Base-by-base conservation (phyloP, 37 sponge, comb jelly and placozoan species). In the Bolinopsis microptera region DNA sequence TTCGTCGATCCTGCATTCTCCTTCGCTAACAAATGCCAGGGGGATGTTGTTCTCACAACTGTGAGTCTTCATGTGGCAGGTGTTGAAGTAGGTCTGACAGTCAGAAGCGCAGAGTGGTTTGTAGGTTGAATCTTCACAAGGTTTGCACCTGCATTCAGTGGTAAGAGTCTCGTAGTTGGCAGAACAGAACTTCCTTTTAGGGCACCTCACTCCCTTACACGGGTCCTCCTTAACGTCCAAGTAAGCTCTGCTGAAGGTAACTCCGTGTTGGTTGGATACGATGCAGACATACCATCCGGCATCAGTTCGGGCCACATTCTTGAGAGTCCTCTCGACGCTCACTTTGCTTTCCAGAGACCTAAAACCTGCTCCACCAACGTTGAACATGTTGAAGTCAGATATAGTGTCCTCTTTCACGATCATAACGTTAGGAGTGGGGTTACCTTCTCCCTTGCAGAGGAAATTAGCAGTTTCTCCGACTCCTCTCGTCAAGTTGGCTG, bases 81-180 rank as follows among this genome's bases (percentile, higher is more conserved):
- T 39, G 68, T 69, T 69, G 32, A 90, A 34, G 34, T 93, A 93
- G 61, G 93, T 83, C 40, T 41, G 32, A 38, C 39, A 61, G 18
- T 93, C 93, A 35, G 93, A 8, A 0, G 90, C 93, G 23, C 93
- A 93, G 34, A 93, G 40, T 8, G 93, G 93, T 13, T 93, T 33
- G 39, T 83, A 93, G 83, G 36, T 39, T 1, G 27, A 18, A 36
- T 77, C 21, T 1, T 28, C 35, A 36, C 80, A 77, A 8, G 80
- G 80, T 32, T 27, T 77, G 36, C 80, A 77, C 36, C 80, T 34
- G 32, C 80, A 77, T 32, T 77, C 80, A 2, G 80, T 77, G 1
- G 80, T 77, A 21, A 77, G 27, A 36, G 80, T 77, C 21, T 13
- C 35, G 80, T 77, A 77, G 80, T 77, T 36, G 18, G 80, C 35